Evolutionary conservation across 2,888 invertebrate genomes (phyloP).

Genomic region (Malthinus seriepunctatus): DNA sequence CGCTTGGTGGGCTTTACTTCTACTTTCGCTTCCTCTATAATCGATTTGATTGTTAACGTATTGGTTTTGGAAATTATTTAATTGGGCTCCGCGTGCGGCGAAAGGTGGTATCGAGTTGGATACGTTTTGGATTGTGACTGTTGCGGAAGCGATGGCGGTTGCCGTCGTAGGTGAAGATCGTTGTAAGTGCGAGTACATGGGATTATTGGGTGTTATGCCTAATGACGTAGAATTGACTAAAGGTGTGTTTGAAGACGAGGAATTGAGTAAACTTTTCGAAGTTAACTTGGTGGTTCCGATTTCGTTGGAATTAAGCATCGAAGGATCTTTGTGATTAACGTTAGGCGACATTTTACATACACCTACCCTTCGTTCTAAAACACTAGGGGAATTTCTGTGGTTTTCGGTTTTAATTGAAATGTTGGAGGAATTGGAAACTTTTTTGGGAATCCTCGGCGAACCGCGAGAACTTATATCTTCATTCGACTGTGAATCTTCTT

Average conservation of each 20-base stretch:
- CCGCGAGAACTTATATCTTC: conserved; percentile 64
- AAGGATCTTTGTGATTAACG: conserved; percentile 61
- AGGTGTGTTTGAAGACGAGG: conserved; percentile 60
- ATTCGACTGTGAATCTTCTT: conserved; percentile 76
- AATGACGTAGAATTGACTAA: conserved; percentile 66
- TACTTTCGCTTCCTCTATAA: conserved; percentile 43
- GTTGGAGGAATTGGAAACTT: conserved; percentile 51
- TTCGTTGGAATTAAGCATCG: conserved; percentile 49
- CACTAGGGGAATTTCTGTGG: conserved; percentile 59
- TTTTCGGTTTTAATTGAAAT: conserved; percentile 57
- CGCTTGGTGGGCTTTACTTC: conserved; percentile 44
- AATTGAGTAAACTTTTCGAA: conserved; percentile 66
- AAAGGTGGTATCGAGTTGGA: conserved; percentile 64
- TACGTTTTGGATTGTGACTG: conserved; percentile 60
- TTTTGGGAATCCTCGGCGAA: conserved; percentile 59
- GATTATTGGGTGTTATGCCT: conserved; percentile 50
- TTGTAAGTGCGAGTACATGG: conserved; percentile 63
- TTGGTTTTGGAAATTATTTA: conserved; percentile 49
- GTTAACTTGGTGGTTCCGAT: conserved; percentile 60
- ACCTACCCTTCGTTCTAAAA: conserved; percentile 55
- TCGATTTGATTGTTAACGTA: conserved; percentile 50
- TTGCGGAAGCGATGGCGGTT: conserved; percentile 62
- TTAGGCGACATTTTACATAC: conserved; percentile 60
- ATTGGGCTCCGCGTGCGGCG: conserved; percentile 58
- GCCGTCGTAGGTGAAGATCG: conserved; percentile 73